Percentiles rank a stretch among this genome's conserved stretches.
phyloP scores from a whole-genome alignment of 2,797 vertebrate species.

The Zonotrichia albicollis region DNA sequence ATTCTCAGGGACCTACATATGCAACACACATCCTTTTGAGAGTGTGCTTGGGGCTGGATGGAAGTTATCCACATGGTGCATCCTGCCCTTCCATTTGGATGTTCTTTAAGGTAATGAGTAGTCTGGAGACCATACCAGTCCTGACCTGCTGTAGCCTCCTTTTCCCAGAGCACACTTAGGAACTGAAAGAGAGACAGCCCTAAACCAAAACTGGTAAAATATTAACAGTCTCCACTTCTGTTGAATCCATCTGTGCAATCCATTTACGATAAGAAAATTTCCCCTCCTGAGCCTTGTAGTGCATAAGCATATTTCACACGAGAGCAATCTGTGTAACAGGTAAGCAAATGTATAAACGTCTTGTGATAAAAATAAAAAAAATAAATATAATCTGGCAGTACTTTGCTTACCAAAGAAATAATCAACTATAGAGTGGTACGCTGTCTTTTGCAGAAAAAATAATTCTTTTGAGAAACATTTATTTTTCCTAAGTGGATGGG shows the following conservation, averaged over 20 bases:
- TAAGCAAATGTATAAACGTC: background rate
- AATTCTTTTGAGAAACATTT: background rate
- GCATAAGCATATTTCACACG: background rate
- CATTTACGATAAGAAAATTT: background rate
- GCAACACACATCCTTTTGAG: background rate
- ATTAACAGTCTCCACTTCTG: background rate
- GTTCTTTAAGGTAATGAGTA: background rate
- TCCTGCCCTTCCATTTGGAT: background rate
- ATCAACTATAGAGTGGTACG: background rate
- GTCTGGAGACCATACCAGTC: background rate
- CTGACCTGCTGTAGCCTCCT: background rate
- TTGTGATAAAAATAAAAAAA: background rate
- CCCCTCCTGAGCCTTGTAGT: background rate
- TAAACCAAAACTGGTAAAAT: background rate
- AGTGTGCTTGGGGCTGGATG: background rate
- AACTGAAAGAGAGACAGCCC: background rate
- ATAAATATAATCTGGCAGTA: background rate
- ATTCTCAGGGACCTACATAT: background rate
- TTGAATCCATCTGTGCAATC: background rate
- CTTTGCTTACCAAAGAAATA: background rate
- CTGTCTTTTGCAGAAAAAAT: background rate
- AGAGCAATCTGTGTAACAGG: rapidly evolving
- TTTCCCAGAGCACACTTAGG: background rate
- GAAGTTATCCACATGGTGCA: background rate
- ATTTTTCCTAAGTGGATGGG: background rate